These are phyloP conservation scores for Tetragonula clypearis DNA, from an alignment of 1,140 invertebrate species.

Conservation along the genomic window DNA sequence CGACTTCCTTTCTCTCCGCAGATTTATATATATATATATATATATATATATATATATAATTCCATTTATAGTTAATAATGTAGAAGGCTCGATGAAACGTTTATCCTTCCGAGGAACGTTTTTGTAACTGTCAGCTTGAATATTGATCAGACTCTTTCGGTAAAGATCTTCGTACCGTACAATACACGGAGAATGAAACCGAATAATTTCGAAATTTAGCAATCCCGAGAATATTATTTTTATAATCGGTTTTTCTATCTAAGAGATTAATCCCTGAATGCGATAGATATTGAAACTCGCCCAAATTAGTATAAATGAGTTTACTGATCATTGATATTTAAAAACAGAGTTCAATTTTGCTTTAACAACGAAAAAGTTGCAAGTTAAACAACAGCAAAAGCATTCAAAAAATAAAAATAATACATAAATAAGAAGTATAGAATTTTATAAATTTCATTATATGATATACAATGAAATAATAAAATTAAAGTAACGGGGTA, in stretches of 20 bases:
- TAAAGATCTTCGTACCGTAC: too few relatives aligned
- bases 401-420: too few relatives aligned
- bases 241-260: not conserved
- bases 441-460: too few relatives aligned
- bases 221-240: not conserved
- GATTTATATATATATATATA: not conserved
- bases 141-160: not conserved
- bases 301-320: too few relatives aligned
- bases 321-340: too few relatives aligned
- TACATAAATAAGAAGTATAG: too few relatives aligned
- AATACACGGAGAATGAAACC: too few relatives aligned
- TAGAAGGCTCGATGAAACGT: not conserved
- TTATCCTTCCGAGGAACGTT: not conserved
- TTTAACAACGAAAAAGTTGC: too few relatives aligned
- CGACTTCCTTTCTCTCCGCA: slow-evolving; percentile 2
- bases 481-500: too few relatives aligned
- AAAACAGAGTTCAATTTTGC: too few relatives aligned
- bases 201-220: not conserved
- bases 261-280: not conserved
- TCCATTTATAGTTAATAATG: slow-evolving; percentile 4
- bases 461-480: too few relatives aligned
- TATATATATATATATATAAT: not conserved
- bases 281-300: not conserved
- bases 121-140: not conserved
- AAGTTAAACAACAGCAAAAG: too few relatives aligned